Evolutionary conservation across 2,797 vertebrate species (phyloP), one percentile per base, ranked within the genome.

Genomic region (Falco concolor): DNA sequence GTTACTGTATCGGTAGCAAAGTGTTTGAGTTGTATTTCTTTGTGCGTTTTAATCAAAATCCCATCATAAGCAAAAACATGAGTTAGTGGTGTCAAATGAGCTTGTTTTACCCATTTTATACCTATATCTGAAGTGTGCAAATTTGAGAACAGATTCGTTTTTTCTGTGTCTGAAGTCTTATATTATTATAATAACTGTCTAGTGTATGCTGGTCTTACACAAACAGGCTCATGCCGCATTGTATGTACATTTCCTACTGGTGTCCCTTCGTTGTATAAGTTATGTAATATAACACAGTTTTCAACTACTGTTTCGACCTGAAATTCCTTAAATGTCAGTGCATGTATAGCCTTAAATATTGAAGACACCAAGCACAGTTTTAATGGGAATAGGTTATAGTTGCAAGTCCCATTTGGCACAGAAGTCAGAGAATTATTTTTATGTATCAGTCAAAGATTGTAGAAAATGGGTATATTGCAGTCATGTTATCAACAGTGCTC

Each of bases 401-500:
- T 94, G 77, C 60, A 95, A 95, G 84, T 84, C 89, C 67, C 87
- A 25, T 96, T 95, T 94, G 96, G 79, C 84, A 95, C 86, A 95
- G 94, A 95, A 92, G 85, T 97, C 73, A 85, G 91, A 96, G 90
- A 89, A 85, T 89, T 93, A 95, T 96, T 97, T 96, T 96, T 96
- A 64, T 95, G 77, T 97, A 84, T 73, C 70, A 88, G 25, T 87
- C 93, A 91, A 90, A 93, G 61, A 34, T 56, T 86, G 94, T 91
- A 96, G 84, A 90, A 97, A 96, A 83, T 89, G 40, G 32, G 12
- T 87, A 30, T 38, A 50, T 81, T 94, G 74, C 88, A 68, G 88
- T 89, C 81, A 20, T 84, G 47, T 96, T 89, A 93, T 91, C 88
- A 92, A 44, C 81, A 87, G 56, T 93, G 68, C 64, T 96, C 60